Percentiles rank a stretch among this genome's conserved stretches.
These are phyloP conservation scores for Tanytarsus gracilentus DNA, from an alignment of 2,888 invertebrate species.

Conservation along the genomic window DNA sequence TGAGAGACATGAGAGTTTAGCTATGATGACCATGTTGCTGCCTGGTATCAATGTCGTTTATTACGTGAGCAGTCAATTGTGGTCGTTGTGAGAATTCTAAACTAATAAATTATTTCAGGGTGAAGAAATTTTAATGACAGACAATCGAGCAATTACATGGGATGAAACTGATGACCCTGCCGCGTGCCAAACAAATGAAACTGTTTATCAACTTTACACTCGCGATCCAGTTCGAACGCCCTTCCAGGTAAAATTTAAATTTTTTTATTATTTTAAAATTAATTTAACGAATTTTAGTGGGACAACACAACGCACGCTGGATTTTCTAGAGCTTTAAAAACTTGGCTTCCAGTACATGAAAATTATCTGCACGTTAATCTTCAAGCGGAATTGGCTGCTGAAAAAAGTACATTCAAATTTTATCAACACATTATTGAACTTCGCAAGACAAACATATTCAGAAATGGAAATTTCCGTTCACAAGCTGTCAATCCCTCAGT, in stretches of 20 bases:
- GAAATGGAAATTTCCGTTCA: not conserved
- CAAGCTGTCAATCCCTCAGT: not conserved
- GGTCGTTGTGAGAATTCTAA: not conserved
- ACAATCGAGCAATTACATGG: constrained; percentile 40
- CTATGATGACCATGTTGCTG: constrained; percentile 70
- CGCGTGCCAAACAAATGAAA: constrained; percentile 46
- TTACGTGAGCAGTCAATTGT: constrained; percentile 59
- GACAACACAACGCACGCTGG: constrained; percentile 38
- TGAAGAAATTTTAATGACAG: constrained; percentile 60
- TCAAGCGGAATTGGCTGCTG: constrained; percentile 41
- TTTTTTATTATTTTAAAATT: constrained; percentile 57
- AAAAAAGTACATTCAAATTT: constrained; percentile 41
- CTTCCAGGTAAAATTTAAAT: no score
- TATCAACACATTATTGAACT: not conserved
- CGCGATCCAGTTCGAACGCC: constrained; percentile 64
- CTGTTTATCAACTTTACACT: constrained; percentile 41
- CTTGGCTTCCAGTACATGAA: constrained; percentile 55
- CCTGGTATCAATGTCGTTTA: constrained; percentile 82
- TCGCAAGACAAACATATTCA: not conserved
- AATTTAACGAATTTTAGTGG: no score
- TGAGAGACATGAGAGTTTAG: constrained; percentile 64
- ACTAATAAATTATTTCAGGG: constrained; percentile 45
- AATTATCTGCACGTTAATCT: constrained; percentile 50
- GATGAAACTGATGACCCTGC: constrained; percentile 39
- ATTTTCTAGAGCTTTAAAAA: constrained; percentile 43